phyloP scores from a whole-genome alignment of 2,888 invertebrate species.

The Melolontha melolontha region DNA sequence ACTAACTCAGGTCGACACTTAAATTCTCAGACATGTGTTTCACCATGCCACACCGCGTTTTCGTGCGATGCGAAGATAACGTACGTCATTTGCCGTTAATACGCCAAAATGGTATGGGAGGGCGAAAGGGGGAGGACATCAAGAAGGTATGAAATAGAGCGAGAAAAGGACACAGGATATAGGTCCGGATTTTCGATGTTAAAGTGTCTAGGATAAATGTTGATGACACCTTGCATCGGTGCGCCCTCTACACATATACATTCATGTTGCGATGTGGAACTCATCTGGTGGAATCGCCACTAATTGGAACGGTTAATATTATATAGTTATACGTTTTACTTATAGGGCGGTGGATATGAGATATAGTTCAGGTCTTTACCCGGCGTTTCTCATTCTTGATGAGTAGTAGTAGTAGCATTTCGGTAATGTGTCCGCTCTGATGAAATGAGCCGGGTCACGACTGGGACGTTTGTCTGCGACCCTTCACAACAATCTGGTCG shows the following conservation, averaged over 20 bases:
- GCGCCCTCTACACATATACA: conserved; percentile 28
- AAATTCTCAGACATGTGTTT: conserved; percentile 65
- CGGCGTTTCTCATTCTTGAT: conserved; percentile 22
- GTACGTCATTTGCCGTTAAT: conserved; percentile 16
- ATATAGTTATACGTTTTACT: conserved; percentile 31
- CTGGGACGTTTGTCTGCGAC: conserved; percentile 27
- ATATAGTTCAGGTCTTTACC: conserved; percentile 22
- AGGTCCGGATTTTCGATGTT: conserved; percentile 35
- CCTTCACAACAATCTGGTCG: conserved; percentile 32
- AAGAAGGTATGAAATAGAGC: not conserved
- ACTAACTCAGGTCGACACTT: conserved; percentile 65
- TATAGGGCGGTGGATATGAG: conserved; percentile 8
- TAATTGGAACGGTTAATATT: conserved; percentile 42
- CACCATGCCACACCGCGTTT: conserved; percentile 44
- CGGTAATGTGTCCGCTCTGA: conserved; percentile 32
- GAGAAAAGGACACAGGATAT: conserved; percentile 11
- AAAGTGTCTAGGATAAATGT: conserved; percentile 28
- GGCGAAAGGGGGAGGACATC: not conserved
- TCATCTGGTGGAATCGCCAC: conserved; percentile 41
- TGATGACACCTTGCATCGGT: conserved; percentile 36
- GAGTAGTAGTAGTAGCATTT: conserved; percentile 8
- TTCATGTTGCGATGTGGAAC: conserved; percentile 2
- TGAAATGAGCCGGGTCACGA: conserved; percentile 42
- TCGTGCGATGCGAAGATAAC: conserved; percentile 36
- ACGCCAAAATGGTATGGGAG: conserved; percentile 19